Base-by-base conservation (phyloP, 2,888 invertebrate genomes). In the Orgyia antiqua region DNA sequence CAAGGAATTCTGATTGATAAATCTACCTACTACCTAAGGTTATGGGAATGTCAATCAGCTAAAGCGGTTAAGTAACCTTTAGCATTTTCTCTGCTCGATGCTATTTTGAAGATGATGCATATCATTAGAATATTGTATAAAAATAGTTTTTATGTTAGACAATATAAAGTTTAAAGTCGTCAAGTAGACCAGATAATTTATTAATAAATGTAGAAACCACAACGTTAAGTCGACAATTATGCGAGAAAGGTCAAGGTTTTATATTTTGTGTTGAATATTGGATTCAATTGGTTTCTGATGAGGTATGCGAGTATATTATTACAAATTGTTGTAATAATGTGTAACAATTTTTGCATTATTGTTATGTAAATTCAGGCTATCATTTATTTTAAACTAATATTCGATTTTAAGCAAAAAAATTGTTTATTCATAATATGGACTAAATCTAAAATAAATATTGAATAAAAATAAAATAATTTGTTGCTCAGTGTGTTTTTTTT, bases 211-310 rank as follows among this genome's bases (percentile, higher is more conserved):
- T 57, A 63, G 43, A 62, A 53, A 59, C 63, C 53, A 52, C 62
- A 57, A 58, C 53, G 52, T 54, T 56, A 57, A 69, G 57, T 62
- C 58, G 50, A 66, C 67, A 68, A 70, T 75, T 60, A 65, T 53
- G 51, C 46, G 38, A 53, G 59, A 77, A 83, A 83, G 76, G 72
- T 62, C 82, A 84, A 82, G 80, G 83, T 67, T 70, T 66, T 43
- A 55, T 55, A 58, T 70, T 73, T 76, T 67, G 68, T 57, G 61
- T 53, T 64, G 53, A 68, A 71, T 72, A 70, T 69, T 71, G 68
- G 68, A 57, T 63, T 63, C 64, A 77, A 78, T 76, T 71, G 69
- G 70, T 64, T 78, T 70, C 60, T 75, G 74, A 78, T 75, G 72
- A 67, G 65, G 61, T 52, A 55, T 58, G 56, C 6, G n/a, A 15